Evolutionary conservation across 1,140 invertebrate genomes (phyloP), one percentile per base, ranked within the genome.

Genomic region (Mamestra configurata): DNA sequence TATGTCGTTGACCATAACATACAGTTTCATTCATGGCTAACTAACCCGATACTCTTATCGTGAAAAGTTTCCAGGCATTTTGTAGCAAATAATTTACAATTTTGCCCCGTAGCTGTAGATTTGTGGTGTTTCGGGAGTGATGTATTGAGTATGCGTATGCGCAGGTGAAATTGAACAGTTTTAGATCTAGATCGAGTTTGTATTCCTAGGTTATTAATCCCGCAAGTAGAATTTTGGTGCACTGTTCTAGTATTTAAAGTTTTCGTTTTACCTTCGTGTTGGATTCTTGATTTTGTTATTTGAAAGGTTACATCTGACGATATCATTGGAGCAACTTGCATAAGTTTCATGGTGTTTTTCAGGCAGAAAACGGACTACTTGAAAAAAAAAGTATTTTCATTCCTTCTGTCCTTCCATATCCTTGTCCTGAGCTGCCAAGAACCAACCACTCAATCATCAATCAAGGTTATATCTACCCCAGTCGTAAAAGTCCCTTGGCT

Each of bases 1-100:
- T 53, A 15, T 72, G 81, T 77, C 66, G 51, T 61, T 79, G 78
- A 82, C 81, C 78, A 73, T 70, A 72, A 79, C 75, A 77, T 20
- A 57, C 43, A 5, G 46, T 53, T 78, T 70, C 76, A 66, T 78
- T 78, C 61, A 78, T 78, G 37, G 18, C 43, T 20, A 11, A 51
- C 31, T 72, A 76, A 77, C 64, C 68, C 22, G 61, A 31, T 43
- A n/a, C 20, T 27, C 24, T 59, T 70, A 64, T 64, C 68, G 46
- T 22, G 1, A 22, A 68, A 55, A 49, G 11, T 57, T 73, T 57
- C 51, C 31, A 37, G 15, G 8, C 22, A 22, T n/a, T 22, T 31
- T 40, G 71, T 18, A 3, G 13, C 35, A 4, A 49, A 40, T 20
- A 22, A 40, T 73, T 40, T 40, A 40, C 31, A 57, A 57, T 57